phyloP scores from a whole-genome alignment of 2,888 invertebrate genomes.

The Apodemia hepburni region DNA sequence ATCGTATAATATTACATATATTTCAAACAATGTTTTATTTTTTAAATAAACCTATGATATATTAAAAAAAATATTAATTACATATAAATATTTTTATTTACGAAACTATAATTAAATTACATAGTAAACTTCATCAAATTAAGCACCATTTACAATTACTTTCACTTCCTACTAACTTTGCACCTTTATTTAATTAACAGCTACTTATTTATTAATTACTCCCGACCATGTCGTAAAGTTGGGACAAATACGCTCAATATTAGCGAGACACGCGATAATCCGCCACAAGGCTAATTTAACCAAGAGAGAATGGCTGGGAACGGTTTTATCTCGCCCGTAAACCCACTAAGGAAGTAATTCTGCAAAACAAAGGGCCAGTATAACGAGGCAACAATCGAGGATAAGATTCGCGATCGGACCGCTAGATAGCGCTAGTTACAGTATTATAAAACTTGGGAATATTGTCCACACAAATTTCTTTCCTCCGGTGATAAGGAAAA shows the following conservation, averaged over 20 bases:
- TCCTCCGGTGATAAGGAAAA: not conserved
- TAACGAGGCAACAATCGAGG: conserved; percentile 47
- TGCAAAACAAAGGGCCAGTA: conserved; percentile 55
- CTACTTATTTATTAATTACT: conserved; percentile 8
- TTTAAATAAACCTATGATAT: no score
- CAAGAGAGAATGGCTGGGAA: conserved; percentile 40
- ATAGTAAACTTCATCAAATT: no score
- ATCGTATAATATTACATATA: no score
- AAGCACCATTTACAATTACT: no score
- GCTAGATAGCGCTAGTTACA: conserved; percentile 41
- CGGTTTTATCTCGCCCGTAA: conserved; percentile 65
- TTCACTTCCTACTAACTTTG: not conserved
- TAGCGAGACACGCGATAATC: conserved; percentile 41
- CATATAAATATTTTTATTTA: no score
- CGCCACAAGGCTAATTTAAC: conserved; percentile 51
- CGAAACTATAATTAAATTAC: no score
- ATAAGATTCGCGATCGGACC: conserved; percentile 37
- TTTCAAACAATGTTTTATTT: no score
- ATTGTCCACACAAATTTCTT: conserved; percentile 24
- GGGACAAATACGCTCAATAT: conserved; percentile 18
- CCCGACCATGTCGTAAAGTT: not conserved
- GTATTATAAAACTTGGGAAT: conserved; percentile 37
- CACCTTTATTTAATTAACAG: conserved; percentile 15
- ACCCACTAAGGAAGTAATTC: conserved; percentile 63
- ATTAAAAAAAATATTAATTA: no score